Percentiles rank a stretch among this genome's conserved stretches.
Evolutionary conservation across 2,888 invertebrate genomes (phyloP).

Genomic region (Andrena bucephala): DNA sequence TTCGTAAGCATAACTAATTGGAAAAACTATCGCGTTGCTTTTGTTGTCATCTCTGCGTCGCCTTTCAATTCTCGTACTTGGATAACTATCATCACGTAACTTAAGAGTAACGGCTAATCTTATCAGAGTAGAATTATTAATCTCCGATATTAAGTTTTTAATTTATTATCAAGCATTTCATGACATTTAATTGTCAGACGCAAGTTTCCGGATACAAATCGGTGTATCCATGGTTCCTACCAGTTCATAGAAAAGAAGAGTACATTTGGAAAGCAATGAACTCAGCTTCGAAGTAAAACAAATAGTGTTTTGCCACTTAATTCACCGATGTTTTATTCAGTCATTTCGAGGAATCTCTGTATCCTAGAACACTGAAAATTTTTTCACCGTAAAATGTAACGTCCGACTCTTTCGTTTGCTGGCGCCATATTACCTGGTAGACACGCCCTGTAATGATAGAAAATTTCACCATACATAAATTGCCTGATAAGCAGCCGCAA

Average conservation of each 20-base stretch:
- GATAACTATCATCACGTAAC: too few relatives aligned
- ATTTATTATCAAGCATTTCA: too few relatives aligned
- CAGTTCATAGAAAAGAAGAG: too few relatives aligned
- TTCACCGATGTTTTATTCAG: neutral
- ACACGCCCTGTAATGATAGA: constrained; percentile 61
- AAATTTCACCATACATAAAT: constrained; percentile 53
- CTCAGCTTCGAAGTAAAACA: neutral
- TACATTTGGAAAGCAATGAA: neutral
- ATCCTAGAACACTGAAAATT: constrained; percentile 20
- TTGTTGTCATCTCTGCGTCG: neutral
- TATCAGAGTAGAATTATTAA: too few relatives aligned
- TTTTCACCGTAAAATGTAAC: constrained; percentile 24
- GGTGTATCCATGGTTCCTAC: too few relatives aligned
- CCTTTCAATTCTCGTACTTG: too few relatives aligned
- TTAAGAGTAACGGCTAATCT: too few relatives aligned
- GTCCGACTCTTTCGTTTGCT: constrained; percentile 31
- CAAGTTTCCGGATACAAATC: too few relatives aligned
- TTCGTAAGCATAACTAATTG: neutral
- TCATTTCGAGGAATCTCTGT: constrained; percentile 20
- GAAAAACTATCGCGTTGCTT: neutral
- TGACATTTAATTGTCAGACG: too few relatives aligned
- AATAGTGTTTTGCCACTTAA: too few relatives aligned
- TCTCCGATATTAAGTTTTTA: too few relatives aligned
- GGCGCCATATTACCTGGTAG: constrained; percentile 41
- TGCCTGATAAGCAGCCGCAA: constrained; percentile 52